Percentiles rank a stretch among this genome's conserved stretches.
Evolutionary conservation across 2,797 vertebrate species (phyloP).

Genomic region (Cossypha dichroa): DNA sequence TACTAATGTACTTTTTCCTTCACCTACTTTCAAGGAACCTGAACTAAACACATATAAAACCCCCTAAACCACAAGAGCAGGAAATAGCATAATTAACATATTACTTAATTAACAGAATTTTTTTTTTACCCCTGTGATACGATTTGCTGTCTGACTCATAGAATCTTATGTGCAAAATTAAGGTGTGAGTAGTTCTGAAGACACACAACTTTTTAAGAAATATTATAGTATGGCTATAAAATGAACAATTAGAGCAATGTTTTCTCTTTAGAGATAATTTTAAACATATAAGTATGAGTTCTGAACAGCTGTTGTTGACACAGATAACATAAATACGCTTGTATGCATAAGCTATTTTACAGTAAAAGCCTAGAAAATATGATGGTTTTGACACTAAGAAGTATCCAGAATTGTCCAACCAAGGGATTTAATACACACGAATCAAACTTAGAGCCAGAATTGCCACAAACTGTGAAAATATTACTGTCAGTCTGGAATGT

Average conservation of each 20-base stretch:
- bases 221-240: not conserved
- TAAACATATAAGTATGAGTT: not conserved
- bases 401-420: not conserved
- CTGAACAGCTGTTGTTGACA: not conserved
- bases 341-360: not conserved
- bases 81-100: not conserved
- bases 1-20: not conserved
- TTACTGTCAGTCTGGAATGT: not conserved
- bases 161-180: not conserved
- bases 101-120: not conserved
- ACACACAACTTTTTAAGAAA: not conserved
- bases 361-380: not conserved
- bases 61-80: not conserved
- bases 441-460: not conserved
- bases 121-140: not conserved
- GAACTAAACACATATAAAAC: not conserved
- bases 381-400: not conserved
- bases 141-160: not conserved
- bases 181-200: not conserved
- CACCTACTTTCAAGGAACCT: not conserved
- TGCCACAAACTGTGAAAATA: not conserved
- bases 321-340: not conserved
- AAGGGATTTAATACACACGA: not conserved
- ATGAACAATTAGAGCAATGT: not conserved
- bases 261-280: not conserved